phyloP scores from a whole-genome alignment of 2,797 vertebrate genomes.

The Gallinago stenura region DNA sequence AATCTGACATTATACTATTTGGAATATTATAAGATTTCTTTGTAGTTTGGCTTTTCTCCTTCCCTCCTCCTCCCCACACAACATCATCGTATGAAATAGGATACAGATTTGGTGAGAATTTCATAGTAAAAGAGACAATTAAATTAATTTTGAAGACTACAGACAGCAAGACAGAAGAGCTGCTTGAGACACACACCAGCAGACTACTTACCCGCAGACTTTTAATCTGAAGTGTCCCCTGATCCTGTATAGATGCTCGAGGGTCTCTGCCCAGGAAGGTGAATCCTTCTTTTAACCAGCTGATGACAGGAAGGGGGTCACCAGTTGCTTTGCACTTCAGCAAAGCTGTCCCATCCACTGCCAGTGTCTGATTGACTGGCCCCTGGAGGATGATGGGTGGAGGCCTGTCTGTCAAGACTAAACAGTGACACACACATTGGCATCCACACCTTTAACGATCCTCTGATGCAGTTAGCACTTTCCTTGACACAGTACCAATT shows the following conservation, averaged over 20 bases:
- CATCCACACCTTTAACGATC: not conserved
- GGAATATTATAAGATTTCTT: not conserved
- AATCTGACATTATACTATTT: not conserved
- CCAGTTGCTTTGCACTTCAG: constrained; percentile 96
- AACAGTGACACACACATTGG: constrained; percentile 10
- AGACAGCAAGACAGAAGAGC: not conserved
- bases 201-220: constrained; percentile 84
- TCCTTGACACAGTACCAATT: not conserved
- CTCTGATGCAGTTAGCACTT: not conserved
- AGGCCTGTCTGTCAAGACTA: constrained; percentile 95
- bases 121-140: not conserved
- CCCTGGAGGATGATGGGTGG: constrained; percentile 98
- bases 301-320: constrained; percentile 95
- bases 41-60: not conserved
- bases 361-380: constrained; percentile 93
- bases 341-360: constrained; percentile 90
- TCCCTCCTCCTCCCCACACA: rapidly evolving
- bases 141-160: not conserved
- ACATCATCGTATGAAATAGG: not conserved
- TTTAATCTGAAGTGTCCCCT: constrained; percentile 95
- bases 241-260: constrained; percentile 92
- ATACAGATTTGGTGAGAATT: not conserved
- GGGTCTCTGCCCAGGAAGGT: constrained; percentile 94
- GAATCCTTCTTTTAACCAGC: constrained; percentile 97
- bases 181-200: not conserved